These are phyloP conservation scores for Saimiri boliviensis DNA, from an alignment of 2,113 vertebrate genomes.

Conservation along the genomic window DNA sequence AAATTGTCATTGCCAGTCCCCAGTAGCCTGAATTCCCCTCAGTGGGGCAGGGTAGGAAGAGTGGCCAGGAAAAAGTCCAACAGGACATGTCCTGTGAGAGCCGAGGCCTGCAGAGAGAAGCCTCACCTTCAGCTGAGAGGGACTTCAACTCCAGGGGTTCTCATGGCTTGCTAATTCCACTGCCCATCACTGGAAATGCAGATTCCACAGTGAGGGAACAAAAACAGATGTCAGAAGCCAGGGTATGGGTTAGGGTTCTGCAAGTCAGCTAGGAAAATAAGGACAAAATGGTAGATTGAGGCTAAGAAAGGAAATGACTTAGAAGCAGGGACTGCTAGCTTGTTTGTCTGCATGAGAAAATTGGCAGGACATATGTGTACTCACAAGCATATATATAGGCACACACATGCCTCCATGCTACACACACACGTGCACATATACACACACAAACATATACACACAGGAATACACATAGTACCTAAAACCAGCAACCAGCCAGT, in stretches of 20 bases:
- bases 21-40: background rate
- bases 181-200: background rate
- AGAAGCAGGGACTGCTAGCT: background rate
- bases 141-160: background rate
- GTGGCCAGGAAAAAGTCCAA: background rate
- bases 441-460: background rate
- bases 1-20: background rate
- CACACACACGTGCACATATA: background rate
- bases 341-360: background rate
- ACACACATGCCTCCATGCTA: too few species aligned
- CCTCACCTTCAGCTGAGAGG: background rate
- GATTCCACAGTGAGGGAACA: background rate
- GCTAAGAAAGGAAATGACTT: background rate
- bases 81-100: background rate
- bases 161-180: background rate
- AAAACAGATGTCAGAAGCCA: background rate
- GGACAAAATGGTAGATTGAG: background rate
- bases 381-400: background rate
- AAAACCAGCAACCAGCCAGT: background rate
- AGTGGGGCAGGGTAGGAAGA: background rate
- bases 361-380: background rate
- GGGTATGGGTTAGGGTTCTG: background rate
- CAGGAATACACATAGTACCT: background rate
- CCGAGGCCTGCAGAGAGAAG: rapidly evolving
- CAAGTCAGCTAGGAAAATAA: background rate